Evolutionary conservation across 92 coral and sea anemone genomes (phyloP).

Genomic region (Palythoa grandiflora): DNA sequence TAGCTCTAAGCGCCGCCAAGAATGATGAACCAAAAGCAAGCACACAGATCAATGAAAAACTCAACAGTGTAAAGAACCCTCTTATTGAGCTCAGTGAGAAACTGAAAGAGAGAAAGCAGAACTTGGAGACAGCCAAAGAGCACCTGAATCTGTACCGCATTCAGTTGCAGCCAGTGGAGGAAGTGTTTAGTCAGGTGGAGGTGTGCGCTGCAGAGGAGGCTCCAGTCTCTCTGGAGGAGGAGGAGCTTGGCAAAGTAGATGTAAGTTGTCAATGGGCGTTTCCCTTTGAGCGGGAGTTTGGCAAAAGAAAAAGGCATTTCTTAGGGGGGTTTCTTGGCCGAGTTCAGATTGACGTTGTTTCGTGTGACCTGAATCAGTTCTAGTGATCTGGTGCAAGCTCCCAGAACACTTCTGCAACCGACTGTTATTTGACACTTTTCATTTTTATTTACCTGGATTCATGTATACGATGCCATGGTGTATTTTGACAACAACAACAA

Average conservation of each 20-base stretch:
- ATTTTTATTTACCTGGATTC: no score
- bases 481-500: no score
- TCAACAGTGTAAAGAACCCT: constrained; percentile 69
- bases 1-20: constrained; percentile 75
- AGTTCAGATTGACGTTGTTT: no score
- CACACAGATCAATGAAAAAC: constrained; percentile 75
- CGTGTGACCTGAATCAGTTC: no score
- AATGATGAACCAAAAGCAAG: constrained; percentile 96
- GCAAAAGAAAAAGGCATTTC: not conserved
- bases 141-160: constrained; percentile 79
- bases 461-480: no score
- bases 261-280: constrained; percentile 57
- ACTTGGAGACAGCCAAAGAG: constrained; percentile 78
- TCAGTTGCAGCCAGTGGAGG: constrained; percentile 88
- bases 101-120: constrained; percentile 83
- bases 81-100: constrained; percentile 81
- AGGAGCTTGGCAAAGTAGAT: constrained; percentile 91
- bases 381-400: no score
- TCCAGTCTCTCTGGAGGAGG: constrained; percentile 84
- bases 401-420: no score
- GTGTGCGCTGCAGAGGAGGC: constrained; percentile 74
- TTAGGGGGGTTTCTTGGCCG: not conserved
- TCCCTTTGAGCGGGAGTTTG: not conserved
- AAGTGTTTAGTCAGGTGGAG: constrained; percentile 87
- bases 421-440: no score